phyloP scores from a whole-genome alignment of 1,140 invertebrate genomes.

The Drosophila gunungcola region DNA sequence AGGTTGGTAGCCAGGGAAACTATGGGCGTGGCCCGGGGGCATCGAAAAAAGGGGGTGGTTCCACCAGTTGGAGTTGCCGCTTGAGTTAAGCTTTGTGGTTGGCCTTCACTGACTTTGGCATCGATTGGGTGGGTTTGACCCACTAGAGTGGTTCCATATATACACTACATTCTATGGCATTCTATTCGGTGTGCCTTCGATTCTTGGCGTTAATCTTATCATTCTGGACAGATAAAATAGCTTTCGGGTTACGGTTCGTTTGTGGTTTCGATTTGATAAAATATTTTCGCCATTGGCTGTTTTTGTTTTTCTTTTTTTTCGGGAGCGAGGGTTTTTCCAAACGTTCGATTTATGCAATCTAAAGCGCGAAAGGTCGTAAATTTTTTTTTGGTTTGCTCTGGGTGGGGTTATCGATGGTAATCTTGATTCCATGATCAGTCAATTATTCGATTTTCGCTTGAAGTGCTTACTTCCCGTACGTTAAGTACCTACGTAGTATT shows the following conservation, averaged over 20 bases:
- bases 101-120: slow-evolving; percentile 36
- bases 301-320: neutral
- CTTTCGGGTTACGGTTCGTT: slow-evolving; percentile 37
- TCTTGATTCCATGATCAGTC: neutral
- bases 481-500: neutral
- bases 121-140: slow-evolving; percentile 39
- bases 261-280: slow-evolving; percentile 40
- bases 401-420: slow-evolving; percentile 7
- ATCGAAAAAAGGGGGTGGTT: slow-evolving; percentile 3
- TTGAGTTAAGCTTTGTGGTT: slow-evolving; percentile 36
- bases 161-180: neutral
- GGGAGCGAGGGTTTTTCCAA: neutral
- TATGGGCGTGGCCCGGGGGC: slow-evolving; percentile 6
- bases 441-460: neutral
- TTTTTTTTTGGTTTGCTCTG: neutral
- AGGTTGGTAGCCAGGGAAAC: neutral
- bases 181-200: slow-evolving; percentile 11
- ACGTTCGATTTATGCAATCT: neutral
- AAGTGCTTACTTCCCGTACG: neutral
- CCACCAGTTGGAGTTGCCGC: slow-evolving; percentile 39
- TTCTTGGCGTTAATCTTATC: slow-evolving; percentile 43
- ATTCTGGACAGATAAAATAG: slow-evolving; percentile 40
- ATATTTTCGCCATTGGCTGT: slow-evolving; percentile 22
- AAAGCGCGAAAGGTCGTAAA: slow-evolving; percentile 1
- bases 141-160: slow-evolving; percentile 14